Evolutionary conservation across 1,140 invertebrate genomes (phyloP).

Genomic region (Glossosoma conforme): DNA sequence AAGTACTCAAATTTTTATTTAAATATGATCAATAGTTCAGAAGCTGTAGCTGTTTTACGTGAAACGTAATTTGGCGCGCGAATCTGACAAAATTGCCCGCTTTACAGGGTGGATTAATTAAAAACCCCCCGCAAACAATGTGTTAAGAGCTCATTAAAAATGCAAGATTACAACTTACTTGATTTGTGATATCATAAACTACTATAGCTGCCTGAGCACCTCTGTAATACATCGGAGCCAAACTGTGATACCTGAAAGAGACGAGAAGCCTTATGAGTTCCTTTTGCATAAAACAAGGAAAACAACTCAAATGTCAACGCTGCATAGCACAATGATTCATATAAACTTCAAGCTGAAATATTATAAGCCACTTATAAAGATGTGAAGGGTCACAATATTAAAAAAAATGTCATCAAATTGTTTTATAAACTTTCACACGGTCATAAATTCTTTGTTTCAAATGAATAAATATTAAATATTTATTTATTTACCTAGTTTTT

Average conservation of each 20-base stretch:
- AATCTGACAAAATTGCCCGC: no score
- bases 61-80: no score
- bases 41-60: no score
- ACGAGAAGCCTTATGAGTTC: constrained; percentile 24
- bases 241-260: constrained; percentile 81
- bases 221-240: constrained; percentile 99
- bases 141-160: no score
- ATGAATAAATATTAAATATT: no score
- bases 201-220: constrained; percentile 98
- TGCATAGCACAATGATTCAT: constrained; percentile 2
- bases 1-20: no score
- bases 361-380: background rate
- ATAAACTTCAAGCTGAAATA: constrained; percentile 8
- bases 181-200: constrained; percentile 99
- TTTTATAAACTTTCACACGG: no score
- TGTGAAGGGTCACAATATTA: background rate
- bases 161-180: constrained; percentile 64
- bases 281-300: background rate
- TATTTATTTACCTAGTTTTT: no score
- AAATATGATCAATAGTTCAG: no score
- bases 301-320: constrained; percentile 24
- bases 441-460: background rate
- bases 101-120: no score
- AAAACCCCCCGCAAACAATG: no score
- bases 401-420: background rate